phyloP scores from a whole-genome alignment of 2,888 invertebrate species.

The Acrobasis consociella region DNA sequence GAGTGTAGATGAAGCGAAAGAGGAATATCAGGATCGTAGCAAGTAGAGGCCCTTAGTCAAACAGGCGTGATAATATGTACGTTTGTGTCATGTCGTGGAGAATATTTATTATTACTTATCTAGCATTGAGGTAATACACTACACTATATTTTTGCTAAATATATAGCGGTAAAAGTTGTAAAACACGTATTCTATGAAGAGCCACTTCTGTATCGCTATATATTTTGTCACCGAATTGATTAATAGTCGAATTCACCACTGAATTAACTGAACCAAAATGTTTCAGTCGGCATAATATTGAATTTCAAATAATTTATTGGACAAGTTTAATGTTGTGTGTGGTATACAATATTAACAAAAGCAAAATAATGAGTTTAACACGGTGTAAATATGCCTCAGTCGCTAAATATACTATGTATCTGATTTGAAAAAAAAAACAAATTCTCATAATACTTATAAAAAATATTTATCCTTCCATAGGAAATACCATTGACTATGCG shows the following conservation, averaged over 20 bases:
- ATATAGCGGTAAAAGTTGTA: background rate
- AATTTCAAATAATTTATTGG: conserved; percentile 9
- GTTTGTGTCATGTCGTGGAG: too few species aligned
- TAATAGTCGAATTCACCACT: background rate
- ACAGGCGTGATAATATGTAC: too few species aligned
- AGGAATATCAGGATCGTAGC: too few species aligned
- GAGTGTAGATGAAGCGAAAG: too few species aligned
- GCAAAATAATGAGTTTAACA: background rate
- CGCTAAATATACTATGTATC: background rate
- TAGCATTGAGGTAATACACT: too few species aligned
- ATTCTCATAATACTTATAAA: too few species aligned
- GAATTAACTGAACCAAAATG: conserved; percentile 1
- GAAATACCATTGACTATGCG: too few species aligned
- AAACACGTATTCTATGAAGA: background rate
- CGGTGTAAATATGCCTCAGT: background rate
- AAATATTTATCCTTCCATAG: too few species aligned
- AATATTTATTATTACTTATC: too few species aligned
- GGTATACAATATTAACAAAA: background rate
- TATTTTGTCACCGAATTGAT: conserved; percentile 1
- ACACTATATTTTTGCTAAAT: too few species aligned
- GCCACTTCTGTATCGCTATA: background rate
- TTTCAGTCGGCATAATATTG: conserved; percentile 3
- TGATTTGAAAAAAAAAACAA: too few species aligned
- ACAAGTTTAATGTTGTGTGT: background rate
- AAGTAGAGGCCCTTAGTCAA: too few species aligned